Evolutionary conservation across 2,888 invertebrate genomes (phyloP), one percentile per base, ranked within the genome.

Genomic region (Morpho achilles): DNA sequence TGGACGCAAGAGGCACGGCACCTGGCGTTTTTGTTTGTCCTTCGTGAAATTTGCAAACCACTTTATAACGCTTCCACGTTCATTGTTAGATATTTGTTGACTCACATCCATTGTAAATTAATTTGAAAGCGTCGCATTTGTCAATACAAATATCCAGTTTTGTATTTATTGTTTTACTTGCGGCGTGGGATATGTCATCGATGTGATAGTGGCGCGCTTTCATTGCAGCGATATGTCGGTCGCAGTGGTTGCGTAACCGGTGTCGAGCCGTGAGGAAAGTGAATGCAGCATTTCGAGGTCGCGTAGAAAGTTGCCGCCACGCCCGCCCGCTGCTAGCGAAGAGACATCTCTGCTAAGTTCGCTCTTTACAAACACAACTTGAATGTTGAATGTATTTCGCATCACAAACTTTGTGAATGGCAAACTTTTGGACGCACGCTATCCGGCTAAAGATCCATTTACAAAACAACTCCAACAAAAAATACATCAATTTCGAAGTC

Each of bases 231-330:
- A 80, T 85, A 86, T 87, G 82, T 87, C 84, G 84, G 87, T 79
- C 85, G 81, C 74, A 69, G 74, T 76, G 76, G 75, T 90, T 90
- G 84, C 86, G 89, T 85, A 90, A 90, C 87, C 86, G 82, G 85
- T 83, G 87, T 82, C 73, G 79, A 78, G 80, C 71, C 80, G 80
- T 79, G 85, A 88, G 80, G 89, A 90, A 90, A 90, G 90, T 90
- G 89, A 90, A 89, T 80, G 87, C 86, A 84, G 86, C 82, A 85
- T 80, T 90, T 88, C 82, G 89, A 90, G 90, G 90, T 89, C 89
- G 78, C 82, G 77, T 88, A 89, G 89, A 90, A 90, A 90, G 90
- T 90, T 84, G 80, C 80, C 77, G 76, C 67, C 75, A 74, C 74
- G 68, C 74, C 69, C 74, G 74, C 75, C 75, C 74, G 71, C 70